phyloP scores from a whole-genome alignment of 2,113 vertebrate species.

The Sapajus apella region DNA sequence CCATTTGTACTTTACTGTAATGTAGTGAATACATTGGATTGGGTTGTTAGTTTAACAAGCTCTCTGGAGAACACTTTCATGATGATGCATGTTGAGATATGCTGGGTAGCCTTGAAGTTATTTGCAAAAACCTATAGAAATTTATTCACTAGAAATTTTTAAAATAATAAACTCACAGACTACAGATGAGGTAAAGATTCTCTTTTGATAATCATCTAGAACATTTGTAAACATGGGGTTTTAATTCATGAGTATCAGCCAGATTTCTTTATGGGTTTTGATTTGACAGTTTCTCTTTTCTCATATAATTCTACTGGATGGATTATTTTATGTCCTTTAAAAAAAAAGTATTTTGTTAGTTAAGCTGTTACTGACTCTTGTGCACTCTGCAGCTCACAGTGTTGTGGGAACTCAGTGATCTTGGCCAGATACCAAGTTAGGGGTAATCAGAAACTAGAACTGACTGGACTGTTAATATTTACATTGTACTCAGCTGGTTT shows the following conservation, averaged over 20 bases:
- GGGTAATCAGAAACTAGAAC: not conserved
- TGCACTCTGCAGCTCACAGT: not conserved
- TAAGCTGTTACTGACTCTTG: not conserved
- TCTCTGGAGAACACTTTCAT: conserved; percentile 79
- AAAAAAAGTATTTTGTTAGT: not conserved
- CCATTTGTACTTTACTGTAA: conserved; percentile 71
- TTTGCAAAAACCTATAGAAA: conserved; percentile 69
- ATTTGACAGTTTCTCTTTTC: not conserved
- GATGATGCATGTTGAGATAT: conserved; percentile 70
- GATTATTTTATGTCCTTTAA: conserved; percentile 23
- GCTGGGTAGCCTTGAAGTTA: conserved; percentile 64
- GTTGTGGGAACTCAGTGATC: not conserved
- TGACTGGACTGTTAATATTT: conserved; percentile 14
- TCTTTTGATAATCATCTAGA: not conserved
- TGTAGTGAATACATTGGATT: conserved; percentile 69
- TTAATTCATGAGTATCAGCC: conserved; percentile 25
- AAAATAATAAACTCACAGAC: conserved; percentile 34
- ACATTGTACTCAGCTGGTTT: conserved; percentile 20
- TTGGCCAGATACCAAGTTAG: not conserved
- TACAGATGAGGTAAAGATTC: conserved; percentile 2
- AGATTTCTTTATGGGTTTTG: conserved; percentile 35
- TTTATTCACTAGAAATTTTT: conserved; percentile 40
- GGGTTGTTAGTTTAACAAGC: conserved; percentile 84
- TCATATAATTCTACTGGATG: conserved; percentile 33
- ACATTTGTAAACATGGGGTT: not conserved